These are phyloP conservation scores for Cynoglossus semilaevis DNA, from an alignment of 2,113 vertebrate genomes.

Conservation along the genomic window DNA sequence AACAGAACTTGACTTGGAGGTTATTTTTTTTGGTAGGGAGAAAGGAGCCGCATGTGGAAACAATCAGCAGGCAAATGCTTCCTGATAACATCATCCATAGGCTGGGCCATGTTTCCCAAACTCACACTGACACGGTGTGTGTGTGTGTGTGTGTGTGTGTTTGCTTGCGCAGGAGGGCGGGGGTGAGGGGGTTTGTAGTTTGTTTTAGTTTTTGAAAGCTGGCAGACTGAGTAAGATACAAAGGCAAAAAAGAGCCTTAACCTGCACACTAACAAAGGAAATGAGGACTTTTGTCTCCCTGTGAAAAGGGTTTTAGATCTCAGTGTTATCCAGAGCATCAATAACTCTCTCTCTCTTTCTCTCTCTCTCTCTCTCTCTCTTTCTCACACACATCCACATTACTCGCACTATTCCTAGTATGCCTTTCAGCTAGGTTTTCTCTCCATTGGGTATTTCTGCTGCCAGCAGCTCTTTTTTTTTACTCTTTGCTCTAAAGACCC, in stretches of 20 bases:
- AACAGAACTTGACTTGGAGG: slow-evolving; percentile 32
- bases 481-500: slow-evolving; percentile 29
- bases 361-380: slow-evolving; percentile 4
- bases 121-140: slow-evolving; percentile 18
- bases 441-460: slow-evolving; percentile 49
- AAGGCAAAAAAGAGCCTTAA: slow-evolving; percentile 30
- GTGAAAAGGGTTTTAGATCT: slow-evolving; percentile 30
- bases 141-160: slow-evolving; percentile 24
- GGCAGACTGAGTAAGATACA: slow-evolving; percentile 4
- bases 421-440: slow-evolving; percentile 29
- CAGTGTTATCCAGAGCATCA: slow-evolving; percentile 8
- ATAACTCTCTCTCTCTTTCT: slow-evolving; percentile 1
- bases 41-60: slow-evolving; percentile 75
- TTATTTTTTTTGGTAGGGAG: slow-evolving; percentile 58
- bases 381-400: slow-evolving; percentile 36
- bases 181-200: slow-evolving; percentile 20
- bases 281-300: slow-evolving; percentile 12
- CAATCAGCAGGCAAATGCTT: slow-evolving; percentile 69
- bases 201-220: slow-evolving; percentile 33
- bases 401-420: slow-evolving; percentile 51
- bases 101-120: slow-evolving; percentile 58
- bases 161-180: slow-evolving; percentile 14
- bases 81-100: slow-evolving; percentile 75
- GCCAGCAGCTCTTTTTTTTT: slow-evolving; percentile 44
- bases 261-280: slow-evolving; percentile 31